Base-by-base conservation (phyloP, 35 echinoderm and acorn worm species). In the Lytechinus pictus region DNA sequence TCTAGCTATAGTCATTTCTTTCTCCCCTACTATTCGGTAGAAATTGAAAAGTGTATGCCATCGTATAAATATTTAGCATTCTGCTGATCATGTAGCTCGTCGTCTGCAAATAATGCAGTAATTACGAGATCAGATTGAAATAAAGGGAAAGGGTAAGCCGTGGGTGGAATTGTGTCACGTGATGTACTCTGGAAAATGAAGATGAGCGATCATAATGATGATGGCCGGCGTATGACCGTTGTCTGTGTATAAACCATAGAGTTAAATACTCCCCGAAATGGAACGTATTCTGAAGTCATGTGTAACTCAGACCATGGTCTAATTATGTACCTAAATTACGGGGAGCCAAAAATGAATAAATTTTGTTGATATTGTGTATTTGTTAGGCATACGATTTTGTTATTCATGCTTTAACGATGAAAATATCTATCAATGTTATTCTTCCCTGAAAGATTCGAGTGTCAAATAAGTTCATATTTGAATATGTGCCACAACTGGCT, bases 51-150 rank as follows among this genome's bases (percentile, higher is more conserved):
- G 61, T 13, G 6, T 24, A 71, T 16, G 13, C 66, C 66, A 79
- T 79, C 66, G 66, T 79, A 79, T 79, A 79, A 79, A 79, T 79
- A 79, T 79, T 79, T 79, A 24, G 66, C 66, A 79, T 79, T 79
- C 66, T 79, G 66, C 1, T 79, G 66, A 24, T 8, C 66, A 79
- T 79, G 66, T n/a, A 79, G 19, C 66, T 79, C 66, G n/a, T 79
- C 66, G 66, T 79, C 66, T 79, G 21, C 66, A 79, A 79, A 79
- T 79, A 79, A 79, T 79, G 66, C 66, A 79, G 66, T 79, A 79
- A 79, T 79, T 79, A 79, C 16, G 66, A 79, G 66, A 79, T 79
- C 19, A 79, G 66, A 79, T 79, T 79, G 66, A 79, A 79, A 79
- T n/a, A 58, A 58, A 0, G 33, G 33, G 33, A 44, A 44, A 44